These are phyloP conservation scores for Onychomys leucogaster DNA, from an alignment of 2,797 vertebrate species.

Conservation along the genomic window DNA sequence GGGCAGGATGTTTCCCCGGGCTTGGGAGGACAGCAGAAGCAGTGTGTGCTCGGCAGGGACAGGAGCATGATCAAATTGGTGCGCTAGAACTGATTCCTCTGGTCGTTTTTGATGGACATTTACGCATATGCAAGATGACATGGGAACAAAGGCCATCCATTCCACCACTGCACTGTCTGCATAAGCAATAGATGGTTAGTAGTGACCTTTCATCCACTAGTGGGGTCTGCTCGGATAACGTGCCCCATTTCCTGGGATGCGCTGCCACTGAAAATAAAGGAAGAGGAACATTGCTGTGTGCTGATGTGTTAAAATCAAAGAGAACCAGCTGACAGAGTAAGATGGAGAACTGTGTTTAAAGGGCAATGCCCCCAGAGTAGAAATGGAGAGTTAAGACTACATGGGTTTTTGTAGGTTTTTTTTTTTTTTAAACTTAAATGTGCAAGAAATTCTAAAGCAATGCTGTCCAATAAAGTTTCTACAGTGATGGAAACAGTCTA, in stretches of 20 bases:
- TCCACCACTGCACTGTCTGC: not conserved
- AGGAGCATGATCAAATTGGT: not conserved
- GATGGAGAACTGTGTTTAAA: not conserved
- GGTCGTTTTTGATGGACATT: not conserved
- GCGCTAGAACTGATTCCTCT: not conserved
- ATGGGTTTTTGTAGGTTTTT: not conserved
- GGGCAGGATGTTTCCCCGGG: not conserved
- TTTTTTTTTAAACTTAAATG: not conserved
- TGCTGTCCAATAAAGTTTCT: not conserved
- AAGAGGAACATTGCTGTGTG: not conserved
- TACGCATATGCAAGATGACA: not conserved
- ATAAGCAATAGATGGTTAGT: not conserved
- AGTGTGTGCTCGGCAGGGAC: not conserved
- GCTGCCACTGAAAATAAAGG: not conserved
- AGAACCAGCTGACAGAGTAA: not conserved
- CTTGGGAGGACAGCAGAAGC: too few relatives aligned
- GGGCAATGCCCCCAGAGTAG: not conserved
- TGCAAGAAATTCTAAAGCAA: not conserved
- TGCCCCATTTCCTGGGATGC: not conserved
- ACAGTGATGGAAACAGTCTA: not conserved
- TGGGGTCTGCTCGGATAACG: not conserved
- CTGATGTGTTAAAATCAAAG: not conserved
- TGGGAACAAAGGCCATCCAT: not conserved
- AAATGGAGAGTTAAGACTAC: not conserved
- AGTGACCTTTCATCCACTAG: not conserved